phyloP scores from a whole-genome alignment of 2,113 vertebrate species.

The Morone chrysops region DNA sequence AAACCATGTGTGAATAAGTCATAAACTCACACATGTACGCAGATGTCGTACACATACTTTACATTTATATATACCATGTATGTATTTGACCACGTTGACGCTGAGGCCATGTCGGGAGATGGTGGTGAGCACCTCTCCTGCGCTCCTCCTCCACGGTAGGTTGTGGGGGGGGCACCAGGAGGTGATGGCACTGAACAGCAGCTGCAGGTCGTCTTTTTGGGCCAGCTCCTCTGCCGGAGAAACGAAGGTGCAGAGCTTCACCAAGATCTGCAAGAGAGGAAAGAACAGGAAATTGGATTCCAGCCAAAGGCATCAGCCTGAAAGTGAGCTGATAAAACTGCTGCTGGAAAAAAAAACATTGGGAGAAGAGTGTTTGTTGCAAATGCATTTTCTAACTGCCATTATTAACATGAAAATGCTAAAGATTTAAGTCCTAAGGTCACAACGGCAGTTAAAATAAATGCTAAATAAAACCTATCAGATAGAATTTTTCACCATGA shows the following conservation, averaged over 20 bases:
- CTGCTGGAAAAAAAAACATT: not conserved
- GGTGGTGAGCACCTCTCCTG: slow-evolving; percentile 98
- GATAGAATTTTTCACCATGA: not conserved
- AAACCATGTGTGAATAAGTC: not conserved
- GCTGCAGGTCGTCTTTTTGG: slow-evolving; percentile 98
- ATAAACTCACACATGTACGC: not conserved
- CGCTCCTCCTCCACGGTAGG: slow-evolving; percentile 97
- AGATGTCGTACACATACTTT: not conserved
- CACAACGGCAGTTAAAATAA: not conserved
- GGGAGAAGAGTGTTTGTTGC: not conserved
- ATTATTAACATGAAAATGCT: not conserved
- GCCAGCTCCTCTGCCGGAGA: slow-evolving; percentile 98
- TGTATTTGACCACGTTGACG: slow-evolving; percentile 98
- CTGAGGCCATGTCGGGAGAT: slow-evolving; percentile 98
- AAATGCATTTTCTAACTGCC: not conserved
- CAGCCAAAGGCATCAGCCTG: not conserved
- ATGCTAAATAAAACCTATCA: not conserved
- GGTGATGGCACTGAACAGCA: slow-evolving; percentile 99
- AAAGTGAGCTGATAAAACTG: not conserved
- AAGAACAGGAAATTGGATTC: not conserved
- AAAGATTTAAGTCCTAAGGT: not conserved
- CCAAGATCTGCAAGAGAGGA: slow-evolving; percentile 89
- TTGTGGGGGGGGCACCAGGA: slow-evolving; percentile 99
- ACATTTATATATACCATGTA: slow-evolving; percentile 86
- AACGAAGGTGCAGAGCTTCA: slow-evolving; percentile 97